Conservation (phyloP, 2,888 invertebrate species). For the Ormyrus nitidulus region DNA sequence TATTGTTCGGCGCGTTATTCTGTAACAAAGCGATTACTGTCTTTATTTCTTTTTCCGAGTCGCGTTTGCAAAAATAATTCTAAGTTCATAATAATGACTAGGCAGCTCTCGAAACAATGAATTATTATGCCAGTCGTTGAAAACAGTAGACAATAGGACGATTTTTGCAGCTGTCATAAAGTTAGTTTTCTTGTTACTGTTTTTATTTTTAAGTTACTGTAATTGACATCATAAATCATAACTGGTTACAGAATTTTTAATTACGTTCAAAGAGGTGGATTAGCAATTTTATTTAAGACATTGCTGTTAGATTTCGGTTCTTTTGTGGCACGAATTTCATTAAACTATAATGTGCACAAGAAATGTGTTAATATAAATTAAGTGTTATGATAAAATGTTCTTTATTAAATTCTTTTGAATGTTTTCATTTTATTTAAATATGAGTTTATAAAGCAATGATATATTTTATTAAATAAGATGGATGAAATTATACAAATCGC, state of each 20-base stretch:
- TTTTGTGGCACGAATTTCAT: too few relatives aligned
- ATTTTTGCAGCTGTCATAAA: conserved; percentile 37
- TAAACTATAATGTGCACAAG: too few relatives aligned
- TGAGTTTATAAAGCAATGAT: too few relatives aligned
- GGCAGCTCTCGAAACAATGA: conserved; percentile 49
- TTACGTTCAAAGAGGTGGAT: too few relatives aligned
- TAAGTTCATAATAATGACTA: conserved; percentile 34
- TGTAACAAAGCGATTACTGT: conserved; percentile 36
- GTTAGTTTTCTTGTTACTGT: conserved; percentile 13
- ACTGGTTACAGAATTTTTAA: not conserved
- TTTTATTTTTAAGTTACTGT: not conserved
- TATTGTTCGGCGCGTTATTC: conserved; percentile 15
- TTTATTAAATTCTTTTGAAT: too few relatives aligned
- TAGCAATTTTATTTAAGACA: too few relatives aligned
- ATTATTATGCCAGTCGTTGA: conserved; percentile 39
- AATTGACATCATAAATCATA: conserved; percentile 40
- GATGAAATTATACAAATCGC: too few relatives aligned
- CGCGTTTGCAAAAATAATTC: conserved; percentile 37
- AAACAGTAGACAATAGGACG: conserved; percentile 49
- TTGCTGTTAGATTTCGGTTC: too few relatives aligned
- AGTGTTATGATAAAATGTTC: too few relatives aligned
- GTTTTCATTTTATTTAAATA: too few relatives aligned
- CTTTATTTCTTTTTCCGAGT: not conserved
- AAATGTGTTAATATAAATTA: too few relatives aligned
- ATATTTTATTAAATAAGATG: too few relatives aligned